Base-by-base conservation (phyloP, 2,797 vertebrate species). In the Lacerta agilis region DNA sequence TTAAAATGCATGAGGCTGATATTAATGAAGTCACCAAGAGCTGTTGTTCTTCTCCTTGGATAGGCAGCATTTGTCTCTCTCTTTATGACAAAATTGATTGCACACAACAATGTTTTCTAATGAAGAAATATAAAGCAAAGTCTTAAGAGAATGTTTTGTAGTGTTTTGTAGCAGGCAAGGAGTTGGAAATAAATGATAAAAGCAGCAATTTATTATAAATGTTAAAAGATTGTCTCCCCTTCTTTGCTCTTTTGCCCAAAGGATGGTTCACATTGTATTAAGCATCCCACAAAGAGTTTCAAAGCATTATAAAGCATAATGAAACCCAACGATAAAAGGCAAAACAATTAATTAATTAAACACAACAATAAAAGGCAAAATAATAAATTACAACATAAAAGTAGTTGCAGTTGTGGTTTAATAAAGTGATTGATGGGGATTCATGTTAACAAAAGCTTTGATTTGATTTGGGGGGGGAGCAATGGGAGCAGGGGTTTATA, bases 101-200 rank as follows among this genome's bases (percentile, higher is more conserved):
- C 72, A 33, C 29, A 67, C 38, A 82, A 77, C 43, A 72, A 82
- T 69, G 61, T 27, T 64, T 49, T 90, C 81, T 55, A 73, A 76
- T 67, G 43, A 55, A 41, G 33, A 88, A n/a, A 49, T 43, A 78
- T 79, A 84, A 71, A 88, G 58, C 27, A 79, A 61, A 25, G 4
- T 27, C 49, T 29, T 33, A 25, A 80, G 9, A 86, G 69, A 75
- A 82, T 9, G n/a, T 25, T 3, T 38, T 18, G 66, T 89, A 81
- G n/a, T 8, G 61, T 11, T 15, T 45, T 80, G 66, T 38, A 67
- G n/a, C 41, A 58, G 33, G 18, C 78, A 80, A 41, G n/a, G 77
- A 67, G 33, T 66, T n/a, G 72, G 13, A 36, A 71, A 88, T 55
- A 77, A 64, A 80, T 43, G 8, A 64, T 38, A 15, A 55, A 17